Evolutionary conservation across 2,888 invertebrate genomes (phyloP), one percentile per base, ranked within the genome.

Genomic region (Scaptomyza tumidula): DNA sequence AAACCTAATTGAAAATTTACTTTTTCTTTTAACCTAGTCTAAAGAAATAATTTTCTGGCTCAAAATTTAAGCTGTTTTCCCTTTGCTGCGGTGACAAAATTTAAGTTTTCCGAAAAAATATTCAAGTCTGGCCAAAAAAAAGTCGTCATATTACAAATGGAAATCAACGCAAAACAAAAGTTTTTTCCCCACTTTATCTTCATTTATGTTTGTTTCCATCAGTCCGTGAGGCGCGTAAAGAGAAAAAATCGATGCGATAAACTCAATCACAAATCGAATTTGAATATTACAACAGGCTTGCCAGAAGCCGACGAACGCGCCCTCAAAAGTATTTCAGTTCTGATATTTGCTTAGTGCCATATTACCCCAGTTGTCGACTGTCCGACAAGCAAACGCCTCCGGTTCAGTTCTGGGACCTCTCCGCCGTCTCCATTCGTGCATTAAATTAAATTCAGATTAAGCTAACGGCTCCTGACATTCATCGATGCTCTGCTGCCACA

Each of bases 181-280:
- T 39, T 7, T n/a, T 7, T 14, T 33, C n/a, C 13, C 7, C 13
- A 24, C 31, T 55, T 10, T 45, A 27, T 44, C 13, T 31, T 3
- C 52, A 44, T 65, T 57, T 58, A 37, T 37, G 37, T 39, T 2
- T 35, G 13, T 33, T 46, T 46, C 33, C 29, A 16, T 45, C 27
- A 55, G 63, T 53, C 43, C 49, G 53, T 57, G 76, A 66, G 55
- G 65, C 78, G 73, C 39, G 83, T 74, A 70, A 77, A 74, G 71
- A 74, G 83, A 72, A 88, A 80, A 82, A 71, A 82, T 72, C 74
- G 56, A 79, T 80, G 73, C 71, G 75, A 76, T 78, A 86, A 88
- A 86, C 80, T 87, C 85, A 88, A 89, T 87, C 75, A 86, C 57
- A 84, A 87, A 87, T 88, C 88, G 89, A 88, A 87, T 89, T 87